Evolutionary conservation across 1,140 invertebrate genomes (phyloP).

Genomic region (Cardiocondyla obscurior): DNA sequence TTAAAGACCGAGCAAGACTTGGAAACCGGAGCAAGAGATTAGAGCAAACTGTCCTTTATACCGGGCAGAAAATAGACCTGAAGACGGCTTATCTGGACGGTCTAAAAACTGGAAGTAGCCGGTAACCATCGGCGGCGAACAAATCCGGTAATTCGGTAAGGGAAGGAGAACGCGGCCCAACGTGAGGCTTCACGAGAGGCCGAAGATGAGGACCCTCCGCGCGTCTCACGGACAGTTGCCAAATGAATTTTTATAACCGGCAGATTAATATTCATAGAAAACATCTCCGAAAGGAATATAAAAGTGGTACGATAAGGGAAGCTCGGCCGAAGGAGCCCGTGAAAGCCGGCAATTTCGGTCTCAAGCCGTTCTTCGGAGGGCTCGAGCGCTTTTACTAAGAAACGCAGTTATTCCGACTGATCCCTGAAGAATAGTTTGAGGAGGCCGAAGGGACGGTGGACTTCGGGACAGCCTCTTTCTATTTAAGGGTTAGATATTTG

Average conservation of each 20-base stretch:
- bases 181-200: too few species aligned
- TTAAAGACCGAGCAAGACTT: neutral
- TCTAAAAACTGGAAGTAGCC: neutral
- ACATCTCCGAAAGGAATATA: neutral
- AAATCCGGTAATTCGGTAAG: neutral
- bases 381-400: neutral
- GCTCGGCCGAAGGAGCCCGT: neutral
- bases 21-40: constrained; percentile 2
- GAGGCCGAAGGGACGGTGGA: neutral
- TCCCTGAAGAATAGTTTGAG: neutral
- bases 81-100: neutral
- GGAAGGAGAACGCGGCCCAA: too few species aligned
- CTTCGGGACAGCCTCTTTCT: neutral
- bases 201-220: neutral
- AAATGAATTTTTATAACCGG: constrained; percentile 21
- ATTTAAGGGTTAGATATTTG: constrained; percentile 32
- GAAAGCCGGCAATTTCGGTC: constrained; percentile 12
- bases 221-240: neutral
- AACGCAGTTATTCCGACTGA: neutral
- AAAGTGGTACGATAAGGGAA: constrained; percentile 10
- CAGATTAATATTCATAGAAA: constrained; percentile 32
- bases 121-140: neutral
- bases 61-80: neutral
- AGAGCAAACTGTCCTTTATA: neutral
- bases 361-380: neutral